These are phyloP conservation scores for Hybos culiciformis DNA, from an alignment of 2,888 invertebrate genomes.

Conservation along the genomic window DNA sequence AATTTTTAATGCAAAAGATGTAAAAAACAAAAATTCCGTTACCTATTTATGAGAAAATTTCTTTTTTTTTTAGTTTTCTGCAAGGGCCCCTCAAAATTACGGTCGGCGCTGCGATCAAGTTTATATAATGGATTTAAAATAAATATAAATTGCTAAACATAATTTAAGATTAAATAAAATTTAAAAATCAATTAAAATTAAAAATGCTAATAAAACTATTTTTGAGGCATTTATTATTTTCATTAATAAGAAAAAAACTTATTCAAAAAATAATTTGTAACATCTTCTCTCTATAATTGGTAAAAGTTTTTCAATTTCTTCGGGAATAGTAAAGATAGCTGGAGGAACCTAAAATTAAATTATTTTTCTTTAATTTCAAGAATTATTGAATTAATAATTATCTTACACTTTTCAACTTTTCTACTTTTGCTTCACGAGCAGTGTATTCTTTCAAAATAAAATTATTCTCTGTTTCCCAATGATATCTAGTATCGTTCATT, in stretches of 20 bases:
- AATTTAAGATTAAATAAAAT: no score
- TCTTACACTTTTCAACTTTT: slow-evolving; percentile 48
- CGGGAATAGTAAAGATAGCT: slow-evolving; percentile 49
- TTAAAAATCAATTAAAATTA: no score
- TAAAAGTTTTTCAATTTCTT: slow-evolving; percentile 50
- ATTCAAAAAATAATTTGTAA: slow-evolving; percentile 35
- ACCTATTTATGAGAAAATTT: no score
- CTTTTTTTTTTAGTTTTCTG: no score
- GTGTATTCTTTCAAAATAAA: slow-evolving; percentile 75
- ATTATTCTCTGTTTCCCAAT: slow-evolving; percentile 60
- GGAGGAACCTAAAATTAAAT: slow-evolving; percentile 39
- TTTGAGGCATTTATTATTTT: neutral
- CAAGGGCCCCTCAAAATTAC: no score
- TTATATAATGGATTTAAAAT: no score
- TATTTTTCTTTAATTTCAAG: neutral
- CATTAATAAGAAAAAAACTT: slow-evolving; percentile 3
- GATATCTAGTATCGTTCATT: slow-evolving; percentile 77
- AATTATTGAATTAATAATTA: neutral
- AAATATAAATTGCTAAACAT: no score
- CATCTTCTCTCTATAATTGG: slow-evolving; percentile 39
- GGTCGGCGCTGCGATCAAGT: no score
- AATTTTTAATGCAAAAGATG: no score
- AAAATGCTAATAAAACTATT: neutral
- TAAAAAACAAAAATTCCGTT: no score
- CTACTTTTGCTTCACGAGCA: slow-evolving; percentile 58